Percentiles rank a stretch among this genome's conserved stretches.
phyloP scores from a whole-genome alignment of 2,888 invertebrate genomes.

The Scaptomyza parva region DNA sequence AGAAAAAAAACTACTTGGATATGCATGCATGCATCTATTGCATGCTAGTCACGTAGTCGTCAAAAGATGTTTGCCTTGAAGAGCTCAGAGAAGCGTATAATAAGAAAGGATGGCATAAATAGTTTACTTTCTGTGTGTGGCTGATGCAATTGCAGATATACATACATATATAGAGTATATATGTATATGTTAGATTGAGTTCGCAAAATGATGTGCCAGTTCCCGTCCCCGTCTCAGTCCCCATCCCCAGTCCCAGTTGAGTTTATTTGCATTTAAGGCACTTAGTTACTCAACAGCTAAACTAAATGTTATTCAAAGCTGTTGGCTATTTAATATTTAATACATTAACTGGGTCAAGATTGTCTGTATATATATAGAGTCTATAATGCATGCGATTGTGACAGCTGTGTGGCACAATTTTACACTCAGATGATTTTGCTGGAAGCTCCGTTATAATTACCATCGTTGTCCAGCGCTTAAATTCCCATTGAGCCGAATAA shows the following conservation, averaged over 20 bases:
- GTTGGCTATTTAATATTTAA: background rate
- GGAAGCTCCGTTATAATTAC: background rate
- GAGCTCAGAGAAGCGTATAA: background rate
- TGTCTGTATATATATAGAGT: too few species aligned
- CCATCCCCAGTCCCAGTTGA: too few species aligned
- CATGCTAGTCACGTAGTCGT: conserved; percentile 19
- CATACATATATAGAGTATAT: background rate
- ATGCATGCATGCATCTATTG: conserved; percentile 2
- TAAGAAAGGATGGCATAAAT: background rate
- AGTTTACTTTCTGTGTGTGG: conserved; percentile 2
- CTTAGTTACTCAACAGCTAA: background rate
- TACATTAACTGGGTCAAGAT: conserved; percentile 22
- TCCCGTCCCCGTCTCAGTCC: too few species aligned
- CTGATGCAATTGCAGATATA: background rate
- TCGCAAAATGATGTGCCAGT: too few species aligned
- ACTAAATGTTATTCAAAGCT: conserved; percentile 4
- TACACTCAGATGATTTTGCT: background rate
- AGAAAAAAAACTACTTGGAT: conserved; percentile 6
- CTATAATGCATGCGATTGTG: background rate
- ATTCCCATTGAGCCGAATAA: conserved; percentile 21
- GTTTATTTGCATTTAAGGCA: background rate
- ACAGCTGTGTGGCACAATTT: conserved; percentile 15
- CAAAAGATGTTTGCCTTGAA: conserved; percentile 1
- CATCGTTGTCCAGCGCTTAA: background rate
- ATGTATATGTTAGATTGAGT: too few species aligned